Evolutionary conservation across 1,140 invertebrate genomes (phyloP), one percentile per base, ranked within the genome.

Genomic region (Liolophura sinensis): DNA sequence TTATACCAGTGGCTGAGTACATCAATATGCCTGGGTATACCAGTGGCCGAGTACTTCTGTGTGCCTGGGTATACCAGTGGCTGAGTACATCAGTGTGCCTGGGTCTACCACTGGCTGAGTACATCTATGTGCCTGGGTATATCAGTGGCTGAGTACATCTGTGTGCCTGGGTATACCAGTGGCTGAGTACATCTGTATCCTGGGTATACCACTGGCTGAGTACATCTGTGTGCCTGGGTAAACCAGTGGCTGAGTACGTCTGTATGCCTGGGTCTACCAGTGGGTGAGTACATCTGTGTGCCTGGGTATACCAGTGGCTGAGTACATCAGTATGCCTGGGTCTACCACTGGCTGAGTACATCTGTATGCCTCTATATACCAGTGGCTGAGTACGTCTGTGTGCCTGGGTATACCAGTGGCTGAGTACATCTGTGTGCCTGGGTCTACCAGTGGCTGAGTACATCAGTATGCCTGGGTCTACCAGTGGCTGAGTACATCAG

Each of bases 341-440:
- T 47, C 9, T 31, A 27, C 46, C 40, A 54, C 16, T 54, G 50
- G 62, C 40, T 60, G 47, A 40, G 51, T 22, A 52, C 60, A 16
- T 59, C 24, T 57, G 22, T 59, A 16, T 47, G 15, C 40, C 31
- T 70, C 11, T 61, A 20, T 22, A 22, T 67, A 25, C 60, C 67
- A 27, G 55, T 49, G 14, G 66, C 58, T 46, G 22, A 54, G 65
- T 64, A 65, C 72, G 68, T 47, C 18, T 54, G 24, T 25, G 62
- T 56, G 40, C 24, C 46, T 50, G 24, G 15, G 56, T 65, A 14
- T 65, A 49, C 25, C 15, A n/a, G 62, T 58, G 18, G 1, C 24
- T 64, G 6, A 5, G 25, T 64, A 15, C 22, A 15, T 64, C 20
- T 64, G 5, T 57, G 24, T 56, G 9, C 47, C 22, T 64, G 9